Evolutionary conservation across 2,113 vertebrate species (phyloP).

Genomic region (Zapus hudsonius): DNA sequence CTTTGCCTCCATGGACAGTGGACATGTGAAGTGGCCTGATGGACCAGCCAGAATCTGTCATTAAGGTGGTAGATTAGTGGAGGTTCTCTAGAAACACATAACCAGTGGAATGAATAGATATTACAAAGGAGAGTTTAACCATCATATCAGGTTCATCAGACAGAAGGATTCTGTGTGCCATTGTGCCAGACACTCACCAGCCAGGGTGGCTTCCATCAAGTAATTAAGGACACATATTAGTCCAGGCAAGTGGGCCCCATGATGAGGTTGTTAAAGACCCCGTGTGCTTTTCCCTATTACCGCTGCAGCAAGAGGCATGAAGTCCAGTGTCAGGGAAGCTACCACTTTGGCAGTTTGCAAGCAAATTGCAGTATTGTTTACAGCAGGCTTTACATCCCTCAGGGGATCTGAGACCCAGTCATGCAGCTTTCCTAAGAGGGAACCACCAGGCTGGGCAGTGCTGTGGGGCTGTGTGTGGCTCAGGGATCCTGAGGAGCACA

Average conservation of each 20-base stretch:
- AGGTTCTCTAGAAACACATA: too few relatives aligned
- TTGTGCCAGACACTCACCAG: background rate
- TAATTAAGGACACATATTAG: fast-evolving
- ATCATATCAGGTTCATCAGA: background rate
- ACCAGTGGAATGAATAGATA: too few relatives aligned
- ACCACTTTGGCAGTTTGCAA: conserved; percentile 14
- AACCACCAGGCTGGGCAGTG: background rate
- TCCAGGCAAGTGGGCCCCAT: background rate
- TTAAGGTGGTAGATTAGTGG: too few relatives aligned
- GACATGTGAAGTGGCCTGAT: too few relatives aligned
- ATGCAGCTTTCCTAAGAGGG: background rate
- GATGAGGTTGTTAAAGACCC: background rate
- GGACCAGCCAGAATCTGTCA: background rate
- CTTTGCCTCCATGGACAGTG: background rate
- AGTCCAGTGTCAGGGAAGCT: conserved; percentile 36
- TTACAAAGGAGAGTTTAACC: too few relatives aligned
- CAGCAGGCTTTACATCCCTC: background rate
- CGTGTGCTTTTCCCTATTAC: background rate
- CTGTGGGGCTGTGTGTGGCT: background rate
- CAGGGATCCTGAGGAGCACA: background rate
- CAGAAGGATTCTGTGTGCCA: background rate
- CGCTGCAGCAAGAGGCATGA: background rate
- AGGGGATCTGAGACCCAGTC: background rate
- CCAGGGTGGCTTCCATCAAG: background rate
- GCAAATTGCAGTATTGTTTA: conserved; percentile 54